phyloP scores from a whole-genome alignment of 2,888 invertebrate species.

The Mactromeris polynyma region DNA sequence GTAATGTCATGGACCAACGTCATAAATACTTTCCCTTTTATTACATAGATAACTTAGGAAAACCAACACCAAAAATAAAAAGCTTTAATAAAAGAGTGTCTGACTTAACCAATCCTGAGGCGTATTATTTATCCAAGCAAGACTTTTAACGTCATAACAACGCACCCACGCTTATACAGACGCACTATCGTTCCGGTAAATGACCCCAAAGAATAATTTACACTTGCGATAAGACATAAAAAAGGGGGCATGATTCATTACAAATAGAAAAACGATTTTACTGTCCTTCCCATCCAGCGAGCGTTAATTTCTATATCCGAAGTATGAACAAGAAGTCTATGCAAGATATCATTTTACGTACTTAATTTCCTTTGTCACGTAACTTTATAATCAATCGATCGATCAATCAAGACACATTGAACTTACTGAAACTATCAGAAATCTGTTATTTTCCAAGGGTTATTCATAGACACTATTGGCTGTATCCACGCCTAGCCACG shows the following conservation, averaged over 20 bases:
- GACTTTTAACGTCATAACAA: too few relatives aligned
- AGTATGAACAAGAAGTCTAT: conserved; percentile 3
- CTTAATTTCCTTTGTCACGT: conserved; percentile 43
- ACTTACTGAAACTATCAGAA: background rate
- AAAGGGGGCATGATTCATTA: background rate
- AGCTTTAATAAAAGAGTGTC: too few relatives aligned
- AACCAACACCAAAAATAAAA: too few relatives aligned
- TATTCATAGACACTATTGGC: conserved; percentile 7
- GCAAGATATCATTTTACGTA: conserved; percentile 31
- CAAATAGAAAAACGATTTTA: background rate
- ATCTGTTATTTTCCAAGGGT: background rate
- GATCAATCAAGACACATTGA: conserved; percentile 25
- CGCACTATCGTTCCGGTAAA: too few relatives aligned
- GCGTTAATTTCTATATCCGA: conserved; percentile 29
- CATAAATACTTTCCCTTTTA: too few relatives aligned
- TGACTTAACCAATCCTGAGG: too few relatives aligned
- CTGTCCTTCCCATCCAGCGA: background rate
- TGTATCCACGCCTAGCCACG: conserved; percentile 28
- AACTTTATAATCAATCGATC: conserved; percentile 22
- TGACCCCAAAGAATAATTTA: too few relatives aligned
- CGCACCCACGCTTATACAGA: too few relatives aligned
- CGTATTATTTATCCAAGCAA: too few relatives aligned
- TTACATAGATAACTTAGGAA: too few relatives aligned
- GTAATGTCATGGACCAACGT: too few relatives aligned
- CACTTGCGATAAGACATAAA: too few relatives aligned